A percentile compares a stretch with the other conserved stretches of the same genome.
Conservation (phyloP, 2,113 vertebrate genomes). For the mouse (Mus musculus) region GRCm39 chr1:151643501-151644000, state of each 20-base stretch:
- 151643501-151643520: background rate
- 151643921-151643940: no score
- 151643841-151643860: background rate
- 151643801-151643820: background rate
- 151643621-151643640: background rate
- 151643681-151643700: background rate
- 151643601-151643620: background rate
- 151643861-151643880: background rate
- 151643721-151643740: background rate
- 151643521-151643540: background rate
- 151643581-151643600: background rate
- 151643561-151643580: background rate
- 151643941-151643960: background rate
- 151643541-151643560: no score
- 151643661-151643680: no score
- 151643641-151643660: background rate
- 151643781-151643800: background rate
- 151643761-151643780: background rate
- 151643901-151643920: background rate
- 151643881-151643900: background rate
- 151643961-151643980: background rate
- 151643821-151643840: background rate
- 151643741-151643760: background rate
- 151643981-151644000: background rate
- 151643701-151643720: background rate